Evolutionary conservation across 2,888 invertebrate genomes (phyloP).

Genomic region (Mesoligia furuncula): DNA sequence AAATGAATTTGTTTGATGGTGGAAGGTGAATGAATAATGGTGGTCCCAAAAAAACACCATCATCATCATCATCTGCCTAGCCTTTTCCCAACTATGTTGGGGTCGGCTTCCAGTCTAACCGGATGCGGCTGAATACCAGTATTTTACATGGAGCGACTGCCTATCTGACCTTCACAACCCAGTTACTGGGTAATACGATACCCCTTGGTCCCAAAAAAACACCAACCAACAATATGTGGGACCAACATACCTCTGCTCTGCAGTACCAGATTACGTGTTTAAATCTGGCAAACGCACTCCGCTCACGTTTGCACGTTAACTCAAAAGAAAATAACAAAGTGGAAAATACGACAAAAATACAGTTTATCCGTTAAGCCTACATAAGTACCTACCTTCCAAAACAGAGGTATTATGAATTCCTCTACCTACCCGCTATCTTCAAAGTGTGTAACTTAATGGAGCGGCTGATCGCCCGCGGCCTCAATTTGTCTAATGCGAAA

Average conservation of each 20-base stretch:
- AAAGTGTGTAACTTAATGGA: slow-evolving; percentile 61
- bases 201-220: background rate
- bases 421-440: slow-evolving; percentile 46
- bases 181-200: too few relatives aligned
- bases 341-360: slow-evolving; percentile 12
- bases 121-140: too few relatives aligned
- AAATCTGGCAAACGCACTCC: background rate
- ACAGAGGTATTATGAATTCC: slow-evolving; percentile 3
- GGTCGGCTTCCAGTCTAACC: too few relatives aligned
- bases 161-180: too few relatives aligned
- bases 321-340: slow-evolving; percentile 29
- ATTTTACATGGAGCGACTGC: too few relatives aligned
- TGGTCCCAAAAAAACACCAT: background rate
- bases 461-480: slow-evolving; percentile 58
- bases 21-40: background rate
- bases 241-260: background rate
- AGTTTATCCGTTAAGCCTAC: slow-evolving; percentile 26
- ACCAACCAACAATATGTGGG: background rate
- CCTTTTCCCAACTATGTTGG: too few relatives aligned
- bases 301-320: fast-evolving
- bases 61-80: too few relatives aligned
- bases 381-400: slow-evolving; percentile 20
- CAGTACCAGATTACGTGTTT: background rate
- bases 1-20: background rate
- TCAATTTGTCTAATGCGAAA: slow-evolving; percentile 74